Evolutionary conservation across 2,797 vertebrate genomes (phyloP), one percentile per base, ranked within the genome.

Genomic region (Amniataba percoides): DNA sequence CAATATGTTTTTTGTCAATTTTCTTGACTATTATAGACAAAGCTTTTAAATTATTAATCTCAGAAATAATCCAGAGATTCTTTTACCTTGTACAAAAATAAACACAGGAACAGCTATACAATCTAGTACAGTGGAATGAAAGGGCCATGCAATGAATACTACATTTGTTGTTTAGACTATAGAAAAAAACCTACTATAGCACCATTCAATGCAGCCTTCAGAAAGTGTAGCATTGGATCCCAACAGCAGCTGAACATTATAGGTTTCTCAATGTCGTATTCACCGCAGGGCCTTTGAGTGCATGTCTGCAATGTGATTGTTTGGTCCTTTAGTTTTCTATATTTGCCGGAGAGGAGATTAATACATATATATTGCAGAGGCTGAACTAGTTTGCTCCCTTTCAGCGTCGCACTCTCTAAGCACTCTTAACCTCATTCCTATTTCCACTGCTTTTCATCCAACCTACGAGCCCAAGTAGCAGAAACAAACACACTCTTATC

Each of bases 371-470:
- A 19, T 3, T 18, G 16, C 46, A 40, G n/a, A 46, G 46, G 65
- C 40, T 63, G 25, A 58, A 64, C 57, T 63, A 57, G 8, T 69
- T 66, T 64, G 49, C 31, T 25, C 48, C 70, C 42, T 66, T 31
- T 48, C 71, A 68, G 14, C 10, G 11, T 69, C 2, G 16, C 39
- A 42, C 14, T 53, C 53, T 70, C 57, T 12, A 15, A 73, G 36
- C 53, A 21, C 58, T 45, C 25, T 46, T 25, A 21, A 15, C 45
- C 18, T 81, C 34, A 23, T 39, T 40, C 18, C 66, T 60, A 88
- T 90, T 83, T 78, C 43, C 61, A 31, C 57, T 62, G 60, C 52
- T 78, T 85, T 78, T 74, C 36, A 73, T 76, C 66, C 65, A 63
- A 39, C 40, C 62, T 63, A 13, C 11, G 67, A 77, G 45, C 70